phyloP scores from a whole-genome alignment of 2,113 vertebrate genomes.

The Sebastes fasciatus region DNA sequence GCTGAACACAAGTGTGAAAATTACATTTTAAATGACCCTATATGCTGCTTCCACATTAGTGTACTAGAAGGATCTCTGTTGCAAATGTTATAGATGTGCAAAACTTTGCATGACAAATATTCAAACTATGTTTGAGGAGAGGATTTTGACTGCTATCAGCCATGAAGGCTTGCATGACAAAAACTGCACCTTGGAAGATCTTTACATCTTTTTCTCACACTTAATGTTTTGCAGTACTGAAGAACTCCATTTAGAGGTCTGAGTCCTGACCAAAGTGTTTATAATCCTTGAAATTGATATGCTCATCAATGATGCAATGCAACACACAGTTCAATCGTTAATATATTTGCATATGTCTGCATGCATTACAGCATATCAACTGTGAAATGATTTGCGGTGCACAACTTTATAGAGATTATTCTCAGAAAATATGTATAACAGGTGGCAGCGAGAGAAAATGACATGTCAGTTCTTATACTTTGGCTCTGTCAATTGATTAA shows the following conservation, averaged over 20 bases:
- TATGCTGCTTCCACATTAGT: background rate
- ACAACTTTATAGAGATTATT: background rate
- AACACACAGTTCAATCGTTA: background rate
- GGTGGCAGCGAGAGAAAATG: background rate
- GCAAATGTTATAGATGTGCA: too few relatives aligned
- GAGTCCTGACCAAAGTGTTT: background rate
- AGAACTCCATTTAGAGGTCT: background rate
- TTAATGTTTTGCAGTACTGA: background rate
- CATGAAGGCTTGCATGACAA: background rate
- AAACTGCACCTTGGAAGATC: background rate
- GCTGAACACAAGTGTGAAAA: background rate
- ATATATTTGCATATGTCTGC: background rate
- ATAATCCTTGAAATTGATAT: background rate
- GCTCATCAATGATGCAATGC: background rate
- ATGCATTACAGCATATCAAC: background rate
- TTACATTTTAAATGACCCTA: background rate
- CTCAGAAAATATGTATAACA: background rate
- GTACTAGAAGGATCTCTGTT: background rate
- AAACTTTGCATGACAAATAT: constrained; percentile 22
- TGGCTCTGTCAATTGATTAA: background rate
- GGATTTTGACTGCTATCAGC: background rate
- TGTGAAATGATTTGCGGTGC: background rate
- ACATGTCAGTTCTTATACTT: background rate
- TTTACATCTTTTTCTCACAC: background rate
- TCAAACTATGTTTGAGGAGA: constrained; percentile 21